These are phyloP conservation scores for Noctua comes DNA, from an alignment of 2,888 invertebrate genomes.

Conservation along the genomic window DNA sequence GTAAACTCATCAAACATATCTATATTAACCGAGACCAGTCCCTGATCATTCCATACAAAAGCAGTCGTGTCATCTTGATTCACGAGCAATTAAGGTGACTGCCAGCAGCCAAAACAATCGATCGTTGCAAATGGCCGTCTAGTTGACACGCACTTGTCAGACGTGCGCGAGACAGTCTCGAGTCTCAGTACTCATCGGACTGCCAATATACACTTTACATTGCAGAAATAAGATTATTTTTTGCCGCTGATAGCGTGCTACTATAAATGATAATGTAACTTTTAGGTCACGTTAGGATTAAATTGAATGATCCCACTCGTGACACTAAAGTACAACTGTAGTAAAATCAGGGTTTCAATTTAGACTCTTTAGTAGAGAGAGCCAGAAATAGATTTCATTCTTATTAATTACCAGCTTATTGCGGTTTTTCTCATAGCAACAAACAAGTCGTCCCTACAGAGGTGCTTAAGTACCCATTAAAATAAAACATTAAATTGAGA, in stretches of 20 bases:
- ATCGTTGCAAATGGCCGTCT: conserved; percentile 87
- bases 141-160: conserved; percentile 76
- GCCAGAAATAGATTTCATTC: conserved; percentile 45
- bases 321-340: conserved; percentile 41
- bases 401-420: not conserved
- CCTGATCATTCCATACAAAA: conserved; percentile 73
- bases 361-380: conserved; percentile 22
- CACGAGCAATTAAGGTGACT: conserved; percentile 88
- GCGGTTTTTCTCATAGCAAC: conserved; percentile 6
- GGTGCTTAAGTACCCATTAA: not conserved
- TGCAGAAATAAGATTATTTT: conserved; percentile 50
- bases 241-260: conserved; percentile 39
- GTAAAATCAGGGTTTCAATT: conserved; percentile 36
- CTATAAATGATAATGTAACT: conserved; percentile 47
- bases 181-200: conserved; percentile 34
- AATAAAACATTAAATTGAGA: not conserved
- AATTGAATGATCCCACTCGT: conserved; percentile 54
- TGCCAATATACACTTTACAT: conserved; percentile 52
- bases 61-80: conserved; percentile 86
- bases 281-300: conserved; percentile 63
- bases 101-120: conserved; percentile 90
- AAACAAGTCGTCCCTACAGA: not conserved
- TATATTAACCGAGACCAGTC: conserved; percentile 45
- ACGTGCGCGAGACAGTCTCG: conserved; percentile 66
- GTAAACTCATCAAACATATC: conserved; percentile 30